phyloP scores from a whole-genome alignment of 2,113 vertebrate species.

The Thymallus thymallus region DNA sequence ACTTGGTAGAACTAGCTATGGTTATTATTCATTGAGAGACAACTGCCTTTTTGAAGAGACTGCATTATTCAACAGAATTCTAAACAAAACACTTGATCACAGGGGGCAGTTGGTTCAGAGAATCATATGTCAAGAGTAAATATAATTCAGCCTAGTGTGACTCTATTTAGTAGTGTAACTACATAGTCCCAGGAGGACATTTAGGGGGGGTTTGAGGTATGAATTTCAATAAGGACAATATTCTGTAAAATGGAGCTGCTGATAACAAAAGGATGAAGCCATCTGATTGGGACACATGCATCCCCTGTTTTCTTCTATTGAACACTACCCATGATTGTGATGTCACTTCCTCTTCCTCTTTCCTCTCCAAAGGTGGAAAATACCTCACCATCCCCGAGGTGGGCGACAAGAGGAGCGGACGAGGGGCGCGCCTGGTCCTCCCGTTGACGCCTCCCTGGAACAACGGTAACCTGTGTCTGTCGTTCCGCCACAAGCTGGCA shows the following conservation, averaged over 20 bases:
- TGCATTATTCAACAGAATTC: too few relatives aligned
- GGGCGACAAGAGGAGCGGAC: slow-evolving; percentile 74
- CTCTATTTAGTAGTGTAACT: slow-evolving; percentile 33
- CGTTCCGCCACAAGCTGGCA: slow-evolving; percentile 86
- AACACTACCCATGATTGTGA: slow-evolving; percentile 13
- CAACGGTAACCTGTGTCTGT: slow-evolving; percentile 83
- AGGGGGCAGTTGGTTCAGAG: slow-evolving; percentile 1
- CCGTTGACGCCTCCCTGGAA: slow-evolving; percentile 74
- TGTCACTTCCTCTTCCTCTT: neutral
- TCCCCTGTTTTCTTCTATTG: too few relatives aligned
- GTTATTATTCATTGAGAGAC: too few relatives aligned
- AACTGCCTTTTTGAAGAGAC: too few relatives aligned
- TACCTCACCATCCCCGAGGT: slow-evolving; percentile 84
- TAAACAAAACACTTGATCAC: too few relatives aligned
- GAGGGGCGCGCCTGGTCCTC: slow-evolving; percentile 82
- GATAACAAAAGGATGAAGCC: slow-evolving; percentile 23
- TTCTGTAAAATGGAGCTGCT: slow-evolving; percentile 52
- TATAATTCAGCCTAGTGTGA: slow-evolving; percentile 35
- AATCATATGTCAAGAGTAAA: slow-evolving; percentile 51
- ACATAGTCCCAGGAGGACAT: neutral
- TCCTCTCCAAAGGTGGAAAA: slow-evolving; percentile 75
- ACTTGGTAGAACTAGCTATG: too few relatives aligned
- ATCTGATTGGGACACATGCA: too few relatives aligned
- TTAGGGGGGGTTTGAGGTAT: too few relatives aligned
- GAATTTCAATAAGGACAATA: too few relatives aligned